phyloP scores from a whole-genome alignment of 2,888 invertebrate genomes.

The Standfussiana lucernea region DNA sequence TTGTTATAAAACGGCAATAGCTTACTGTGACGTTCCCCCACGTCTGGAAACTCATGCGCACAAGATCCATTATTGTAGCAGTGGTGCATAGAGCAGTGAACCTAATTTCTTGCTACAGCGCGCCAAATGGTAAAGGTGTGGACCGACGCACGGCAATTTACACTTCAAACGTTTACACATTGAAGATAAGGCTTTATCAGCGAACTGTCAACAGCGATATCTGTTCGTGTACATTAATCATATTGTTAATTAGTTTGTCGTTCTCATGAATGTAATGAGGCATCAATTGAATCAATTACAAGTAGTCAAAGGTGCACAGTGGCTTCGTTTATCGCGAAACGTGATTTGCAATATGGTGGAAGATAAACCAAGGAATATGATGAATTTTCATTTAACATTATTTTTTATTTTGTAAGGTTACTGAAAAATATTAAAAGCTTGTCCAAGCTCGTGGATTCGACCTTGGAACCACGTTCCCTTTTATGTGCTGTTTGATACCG shows the following conservation, averaged over 20 bases:
- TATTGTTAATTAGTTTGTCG: constrained; percentile 66
- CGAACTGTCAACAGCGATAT: constrained; percentile 62
- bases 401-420: background rate
- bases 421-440: background rate
- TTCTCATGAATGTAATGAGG: constrained; percentile 67
- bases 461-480: background rate
- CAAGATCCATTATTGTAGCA: constrained; percentile 17
- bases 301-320: constrained; percentile 60
- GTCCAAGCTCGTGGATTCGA: background rate
- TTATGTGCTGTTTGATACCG: no score
- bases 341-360: constrained; percentile 59
- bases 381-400: constrained; percentile 4
- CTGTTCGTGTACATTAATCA: constrained; percentile 60
- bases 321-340: constrained; percentile 60
- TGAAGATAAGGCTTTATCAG: constrained; percentile 62
- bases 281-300: constrained; percentile 59
- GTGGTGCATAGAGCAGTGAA: background rate
- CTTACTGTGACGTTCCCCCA: constrained; percentile 12
- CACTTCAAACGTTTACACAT: constrained; percentile 46
- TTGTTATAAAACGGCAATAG: background rate
- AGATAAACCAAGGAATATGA: constrained; percentile 31
- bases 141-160: constrained; percentile 37
- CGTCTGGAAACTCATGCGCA: constrained; percentile 26
- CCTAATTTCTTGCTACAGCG: constrained; percentile 25
- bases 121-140: constrained; percentile 42